Evolutionary conservation across 2,888 invertebrate genomes (phyloP), one percentile per base, ranked within the genome.

Genomic region (Chrysina gloriosa): DNA sequence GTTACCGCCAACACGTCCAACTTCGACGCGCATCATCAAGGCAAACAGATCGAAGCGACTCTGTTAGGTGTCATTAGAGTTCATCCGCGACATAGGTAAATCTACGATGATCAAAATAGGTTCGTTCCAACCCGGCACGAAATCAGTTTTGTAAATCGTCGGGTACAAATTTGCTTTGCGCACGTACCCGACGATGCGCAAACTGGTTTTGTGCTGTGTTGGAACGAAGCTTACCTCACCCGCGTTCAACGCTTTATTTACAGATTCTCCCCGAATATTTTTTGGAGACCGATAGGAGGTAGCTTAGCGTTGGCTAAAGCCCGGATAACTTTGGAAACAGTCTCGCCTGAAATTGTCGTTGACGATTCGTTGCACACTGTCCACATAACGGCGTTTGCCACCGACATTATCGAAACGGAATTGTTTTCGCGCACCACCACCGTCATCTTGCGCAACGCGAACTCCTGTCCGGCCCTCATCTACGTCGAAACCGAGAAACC

Each of bases 371-470:
- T 65, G 11, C 71, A 61, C 3, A 73, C 76, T 14, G 66, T 74
- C 47, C 70, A 68, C 19, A 74, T 78, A 23, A 54, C 7, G n/a
- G 70, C 74, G 7, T 75, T 64, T 45, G 73, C 75, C 0, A 72
- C 70, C 31, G 72, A 74, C 54, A 69, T 78, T 14, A 65, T 77
- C 23, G 63, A 61, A 5, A 69, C 68, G 4, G 54, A 69, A 21
- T 63, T 54, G 36, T 42, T 69, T 16, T 56, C 31, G 7, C 68
- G 54, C 9, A 65, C 58, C 25, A 68, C 56, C 52, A 50, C 64
- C 42, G 61, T 74, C 23, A 65, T 75, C 16, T 75, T 81, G 27
- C 73, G 71, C 29, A 81, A 81, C 63, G 50, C 34, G 1, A 67
- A 72, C 6, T 63, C 47, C 2, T 69, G 71, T 7, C 14, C 45